Conservation (phyloP, 2,113 vertebrate species). For the Chaenocephalus aceratus region DNA sequence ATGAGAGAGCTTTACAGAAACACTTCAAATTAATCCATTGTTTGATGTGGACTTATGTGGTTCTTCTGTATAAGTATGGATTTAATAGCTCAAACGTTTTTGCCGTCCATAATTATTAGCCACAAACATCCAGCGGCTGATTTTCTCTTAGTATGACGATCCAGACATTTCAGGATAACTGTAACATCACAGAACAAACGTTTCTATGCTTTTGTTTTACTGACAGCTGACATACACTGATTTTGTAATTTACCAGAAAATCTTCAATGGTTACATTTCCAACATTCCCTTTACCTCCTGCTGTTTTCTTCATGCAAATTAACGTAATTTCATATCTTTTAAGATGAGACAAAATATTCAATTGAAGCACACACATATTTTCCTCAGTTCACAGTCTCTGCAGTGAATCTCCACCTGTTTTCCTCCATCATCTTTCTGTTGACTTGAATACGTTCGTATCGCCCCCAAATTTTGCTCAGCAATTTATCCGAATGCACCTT, state of each 20-base stretch:
- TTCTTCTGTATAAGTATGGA: neutral
- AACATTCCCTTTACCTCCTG: neutral
- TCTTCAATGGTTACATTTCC: neutral
- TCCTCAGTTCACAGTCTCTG: neutral
- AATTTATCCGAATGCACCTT: conserved; percentile 24
- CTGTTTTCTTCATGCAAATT: conserved; percentile 1
- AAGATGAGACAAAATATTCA: conserved; percentile 11
- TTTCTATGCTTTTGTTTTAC: conserved; percentile 3
- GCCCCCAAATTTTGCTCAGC: conserved; percentile 9
- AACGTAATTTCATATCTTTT: neutral
- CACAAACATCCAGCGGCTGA: conserved; percentile 8
- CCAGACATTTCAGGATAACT: neutral
- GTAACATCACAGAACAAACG: neutral
- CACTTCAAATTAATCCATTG: conserved; percentile 8
- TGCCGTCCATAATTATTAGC: conserved; percentile 2
- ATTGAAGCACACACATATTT: conserved; percentile 2
- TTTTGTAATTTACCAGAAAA: neutral
- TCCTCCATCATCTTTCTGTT: conserved; percentile 1
- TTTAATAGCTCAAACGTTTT: conserved; percentile 16
- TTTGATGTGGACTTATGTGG: neutral
- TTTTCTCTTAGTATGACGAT: neutral
- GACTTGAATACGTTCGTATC: neutral
- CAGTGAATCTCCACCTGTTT: neutral
- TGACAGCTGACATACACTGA: neutral
- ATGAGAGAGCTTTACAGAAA: conserved; percentile 22